Evolutionary conservation across 2,113 vertebrate genomes (phyloP).

Genomic region (Sapayoa aenigma): DNA sequence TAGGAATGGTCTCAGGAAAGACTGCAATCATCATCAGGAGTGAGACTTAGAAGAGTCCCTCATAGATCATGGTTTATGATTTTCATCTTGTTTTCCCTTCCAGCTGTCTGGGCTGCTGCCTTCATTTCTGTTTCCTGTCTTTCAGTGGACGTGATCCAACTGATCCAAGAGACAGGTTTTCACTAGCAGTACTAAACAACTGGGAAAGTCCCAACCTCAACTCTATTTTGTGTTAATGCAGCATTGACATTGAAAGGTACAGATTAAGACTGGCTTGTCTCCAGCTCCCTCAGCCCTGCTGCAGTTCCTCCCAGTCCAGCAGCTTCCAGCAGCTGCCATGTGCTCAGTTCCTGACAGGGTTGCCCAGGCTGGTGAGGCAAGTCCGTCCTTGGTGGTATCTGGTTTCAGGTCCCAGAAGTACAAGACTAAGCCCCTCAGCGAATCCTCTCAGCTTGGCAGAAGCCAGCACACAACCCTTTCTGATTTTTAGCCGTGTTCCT

Average conservation of each 20-base stretch:
- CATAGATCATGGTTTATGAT: background rate
- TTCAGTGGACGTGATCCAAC: background rate
- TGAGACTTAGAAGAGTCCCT: background rate
- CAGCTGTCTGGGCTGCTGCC: background rate
- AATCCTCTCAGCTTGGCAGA: background rate
- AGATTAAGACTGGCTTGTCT: background rate
- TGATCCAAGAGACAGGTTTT: background rate
- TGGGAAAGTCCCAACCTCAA: background rate
- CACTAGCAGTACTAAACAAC: background rate
- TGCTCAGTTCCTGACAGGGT: rapidly evolving
- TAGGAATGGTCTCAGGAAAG: background rate
- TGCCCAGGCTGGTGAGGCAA: background rate
- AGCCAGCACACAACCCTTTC: background rate
- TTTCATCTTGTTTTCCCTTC: background rate
- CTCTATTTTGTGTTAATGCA: background rate
- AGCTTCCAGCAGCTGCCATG: background rate
- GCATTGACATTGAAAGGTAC: background rate
- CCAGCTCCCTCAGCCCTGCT: background rate
- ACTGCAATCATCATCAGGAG: background rate
- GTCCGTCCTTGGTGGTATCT: rapidly evolving
- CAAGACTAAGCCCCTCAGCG: rapidly evolving
- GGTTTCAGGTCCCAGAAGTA: background rate
- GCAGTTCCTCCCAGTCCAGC: background rate
- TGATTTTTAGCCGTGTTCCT: rapidly evolving
- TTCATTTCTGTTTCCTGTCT: background rate